phyloP scores from a whole-genome alignment of 2,797 vertebrate genomes.

The Mormyrus proboscirostris region DNA sequence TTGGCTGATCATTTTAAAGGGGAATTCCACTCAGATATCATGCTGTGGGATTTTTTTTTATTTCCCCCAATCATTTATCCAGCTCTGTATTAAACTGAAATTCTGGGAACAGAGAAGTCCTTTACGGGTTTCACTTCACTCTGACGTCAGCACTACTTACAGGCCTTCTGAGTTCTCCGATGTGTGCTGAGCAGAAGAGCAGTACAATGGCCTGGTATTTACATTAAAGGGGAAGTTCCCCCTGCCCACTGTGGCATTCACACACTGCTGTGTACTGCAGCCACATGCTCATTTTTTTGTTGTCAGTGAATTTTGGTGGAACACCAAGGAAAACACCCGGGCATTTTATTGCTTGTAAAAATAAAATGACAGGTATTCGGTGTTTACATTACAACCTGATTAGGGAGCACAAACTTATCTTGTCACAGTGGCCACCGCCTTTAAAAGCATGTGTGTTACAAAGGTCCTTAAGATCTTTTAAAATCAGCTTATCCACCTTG shows the following conservation, averaged over 20 bases:
- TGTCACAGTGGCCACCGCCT: not conserved
- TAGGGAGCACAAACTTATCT: not conserved
- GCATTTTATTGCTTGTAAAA: not conserved
- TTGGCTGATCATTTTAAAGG: not conserved
- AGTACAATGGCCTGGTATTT: not conserved
- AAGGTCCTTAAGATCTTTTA: not conserved
- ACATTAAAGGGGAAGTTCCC: conserved; percentile 1
- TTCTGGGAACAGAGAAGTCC: not conserved
- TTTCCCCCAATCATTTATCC: not conserved
- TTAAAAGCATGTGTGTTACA: not conserved
- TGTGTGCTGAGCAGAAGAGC: not conserved
- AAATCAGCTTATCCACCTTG: not conserved
- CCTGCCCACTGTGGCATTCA: not conserved
- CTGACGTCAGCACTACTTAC: not conserved
- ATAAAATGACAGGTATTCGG: not conserved
- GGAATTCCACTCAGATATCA: conserved; percentile 1
- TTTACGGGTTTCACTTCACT: not conserved
- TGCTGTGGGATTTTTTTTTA: not conserved
- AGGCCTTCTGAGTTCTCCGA: not conserved
- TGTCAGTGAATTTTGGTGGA: not conserved
- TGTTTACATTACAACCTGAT: not conserved
- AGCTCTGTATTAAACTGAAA: not conserved
- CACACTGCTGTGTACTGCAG: not conserved
- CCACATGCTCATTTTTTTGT: not conserved
- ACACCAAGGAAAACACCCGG: not conserved